Percentiles rank a stretch among this genome's conserved stretches.
Conservation (phyloP, 2,888 invertebrate species). For the Noctua janthe region DNA sequence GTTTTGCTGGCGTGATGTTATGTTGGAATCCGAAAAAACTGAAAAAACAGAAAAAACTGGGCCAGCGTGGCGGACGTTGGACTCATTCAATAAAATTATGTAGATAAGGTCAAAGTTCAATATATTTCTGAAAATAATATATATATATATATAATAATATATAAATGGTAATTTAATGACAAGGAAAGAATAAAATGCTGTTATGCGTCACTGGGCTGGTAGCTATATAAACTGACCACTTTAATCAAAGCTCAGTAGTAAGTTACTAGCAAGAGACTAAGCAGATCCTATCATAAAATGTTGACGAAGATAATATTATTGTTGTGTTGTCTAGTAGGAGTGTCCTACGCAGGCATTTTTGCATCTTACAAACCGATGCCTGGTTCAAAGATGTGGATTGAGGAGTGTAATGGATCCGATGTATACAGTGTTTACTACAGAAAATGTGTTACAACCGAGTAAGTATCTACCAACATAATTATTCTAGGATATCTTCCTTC, state of each 20-base stretch:
- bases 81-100: not conserved
- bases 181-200: not conserved
- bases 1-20: not conserved
- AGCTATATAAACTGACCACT: not conserved
- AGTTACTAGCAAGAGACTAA: not conserved
- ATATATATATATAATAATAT: too few relatives aligned
- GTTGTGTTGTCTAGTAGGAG: constrained; percentile 16
- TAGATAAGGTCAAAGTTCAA: not conserved
- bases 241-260: not conserved
- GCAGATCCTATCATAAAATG: constrained; percentile 13
- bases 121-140: not conserved
- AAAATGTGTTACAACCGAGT: constrained; percentile 15
- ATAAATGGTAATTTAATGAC: not conserved
- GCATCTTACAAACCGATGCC: not conserved
- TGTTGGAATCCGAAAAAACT: not conserved
- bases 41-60: too few relatives aligned
- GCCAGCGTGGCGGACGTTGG: not conserved
- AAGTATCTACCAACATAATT: constrained; percentile 1
- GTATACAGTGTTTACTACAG: not conserved
- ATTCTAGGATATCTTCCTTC: not conserved
- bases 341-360: not conserved
- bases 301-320: constrained; percentile 6
- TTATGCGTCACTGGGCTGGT: not conserved
- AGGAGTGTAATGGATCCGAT: rapidly evolving
- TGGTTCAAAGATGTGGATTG: not conserved